Base-by-base conservation (phyloP, 2,113 vertebrate genomes). In the Zosterops hypoxanthus region DNA sequence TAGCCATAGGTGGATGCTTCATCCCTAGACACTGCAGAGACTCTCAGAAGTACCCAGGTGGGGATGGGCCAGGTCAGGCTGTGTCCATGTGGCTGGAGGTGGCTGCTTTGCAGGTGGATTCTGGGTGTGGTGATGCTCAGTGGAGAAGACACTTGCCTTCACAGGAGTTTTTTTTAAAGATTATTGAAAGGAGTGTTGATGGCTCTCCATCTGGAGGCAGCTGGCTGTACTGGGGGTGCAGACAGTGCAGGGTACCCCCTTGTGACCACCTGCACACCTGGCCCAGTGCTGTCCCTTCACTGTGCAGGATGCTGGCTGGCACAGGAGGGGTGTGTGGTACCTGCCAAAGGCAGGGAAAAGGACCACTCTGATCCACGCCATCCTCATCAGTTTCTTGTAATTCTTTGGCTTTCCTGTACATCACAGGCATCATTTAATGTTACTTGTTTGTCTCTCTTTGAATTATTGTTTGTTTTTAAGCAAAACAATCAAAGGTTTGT, bases 401-500 rank as follows among this genome's bases (percentile, higher is more conserved):
- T 97, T 92, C 66, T 59, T 89, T 0, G 0, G 21, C 64, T 93
- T 94, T 91, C 71, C 88, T 59, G 77, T 81, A 82, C 70, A 88
- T 96, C 85, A 94, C 64, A 95, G 96, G 77, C 90, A 69, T 97
- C 94, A 94, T 96, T 97, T 96, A 97, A 84, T 81, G 93, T 90
- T 60, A 79, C 94, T 86, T 96, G 93, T 96, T 97, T 97, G 96
- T 97, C 94, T 94, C 55, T 88, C 94, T 97, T 97, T 97, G 97
- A 97, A 95, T 97, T 97, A 97, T 97, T 96, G 89, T 96, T 96
- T 82, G 92, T 88, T 96, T 95, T 97, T 97, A 97, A 97, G 94
- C 82, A 96, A 97, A 95, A 92, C 94, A 96, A 97, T 97, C 97
- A 97, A 97, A 97, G 95, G 93, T 96, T 97, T 97, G 97, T 97